Percentiles rank a stretch among this genome's conserved stretches.
These are phyloP conservation scores for Phyto melanocephala DNA, from an alignment of 2,888 invertebrate species.

Conservation along the genomic window DNA sequence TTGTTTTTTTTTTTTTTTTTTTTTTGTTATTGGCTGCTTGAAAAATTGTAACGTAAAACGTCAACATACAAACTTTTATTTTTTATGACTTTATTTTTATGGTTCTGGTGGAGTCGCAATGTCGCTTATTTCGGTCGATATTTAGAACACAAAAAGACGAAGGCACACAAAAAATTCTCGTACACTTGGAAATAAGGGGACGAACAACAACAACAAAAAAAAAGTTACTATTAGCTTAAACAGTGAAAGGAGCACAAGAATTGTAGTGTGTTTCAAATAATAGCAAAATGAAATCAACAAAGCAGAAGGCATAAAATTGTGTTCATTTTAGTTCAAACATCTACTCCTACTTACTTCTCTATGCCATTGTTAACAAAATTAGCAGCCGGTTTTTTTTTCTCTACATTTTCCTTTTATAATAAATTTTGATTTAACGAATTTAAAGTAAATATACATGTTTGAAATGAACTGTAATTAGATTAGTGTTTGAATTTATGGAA, in stretches of 20 bases:
- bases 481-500: neutral
- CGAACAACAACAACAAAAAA: too few species aligned
- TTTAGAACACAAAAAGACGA: constrained; percentile 45
- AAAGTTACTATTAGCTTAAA: constrained; percentile 55
- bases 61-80: constrained; percentile 55
- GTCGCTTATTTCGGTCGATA: constrained; percentile 69
- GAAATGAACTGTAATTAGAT: neutral
- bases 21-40: constrained; percentile 1
- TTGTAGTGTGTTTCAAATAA: neutral
- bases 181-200: neutral
- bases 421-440: too few species aligned
- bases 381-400: neutral
- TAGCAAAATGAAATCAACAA: constrained; percentile 22
- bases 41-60: constrained; percentile 46
- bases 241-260: constrained; percentile 51
- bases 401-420: neutral
- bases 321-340: constrained; percentile 35
- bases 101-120: constrained; percentile 73
- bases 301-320: constrained; percentile 40
- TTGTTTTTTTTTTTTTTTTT: neutral
- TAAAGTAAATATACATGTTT: neutral
- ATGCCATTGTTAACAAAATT: neutral
- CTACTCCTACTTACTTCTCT: neutral
- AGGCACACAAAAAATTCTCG: neutral
- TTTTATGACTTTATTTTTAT: constrained; percentile 71